Base-by-base conservation (phyloP, 2,113 vertebrate species). In the Crotalus tigris region DNA sequence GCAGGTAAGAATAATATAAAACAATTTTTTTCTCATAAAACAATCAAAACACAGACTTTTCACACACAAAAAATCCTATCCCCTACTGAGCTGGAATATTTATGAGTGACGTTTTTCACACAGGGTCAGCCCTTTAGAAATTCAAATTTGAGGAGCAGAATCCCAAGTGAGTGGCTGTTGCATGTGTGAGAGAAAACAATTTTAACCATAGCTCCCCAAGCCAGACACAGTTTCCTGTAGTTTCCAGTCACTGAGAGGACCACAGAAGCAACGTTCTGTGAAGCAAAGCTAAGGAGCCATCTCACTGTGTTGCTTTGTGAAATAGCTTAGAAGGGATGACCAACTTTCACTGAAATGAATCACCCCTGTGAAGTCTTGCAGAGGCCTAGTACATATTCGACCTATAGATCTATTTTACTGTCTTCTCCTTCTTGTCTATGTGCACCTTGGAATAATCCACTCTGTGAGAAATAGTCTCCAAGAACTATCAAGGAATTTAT, bases 1-100 rank as follows among this genome's bases (percentile, higher is more conserved):
- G 97, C 96, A 97, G 95, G 96, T 94, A 97, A 98, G 97, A 97
- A 97, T 97, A 97, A 98, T 97, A 98, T 96, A 97, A 97, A 97
- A 94, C 33, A 44, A 3, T 81, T 81, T 81, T 96, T 97, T 94
- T 93, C 95, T 95, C 95, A 94, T 97, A 98, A 98, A 97, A 94
- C 94, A 97, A 97, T 98, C 97, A 97, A 97, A 98, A 97, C 94
- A 92, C 11, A 69, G 93, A 96, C 93, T 97, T 97, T 97, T 97
- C 97, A 97, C 96, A 97, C 96, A 95, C 95, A 95, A 92, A n/a
- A 94, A 97, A 94, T 93, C 97, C 94, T 96, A 96, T 97, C 95
- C 96, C 96, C 96, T 90, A 94, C 95, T 59, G 96, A 95, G 96
- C 91, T 95, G 95, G 95, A 96, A 97, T 97, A 97, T 97, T 97